Percentiles rank a stretch among this genome's conserved stretches.
Conservation (phyloP, 2,113 vertebrate genomes). For the Phylloscopus whistleri region DNA sequence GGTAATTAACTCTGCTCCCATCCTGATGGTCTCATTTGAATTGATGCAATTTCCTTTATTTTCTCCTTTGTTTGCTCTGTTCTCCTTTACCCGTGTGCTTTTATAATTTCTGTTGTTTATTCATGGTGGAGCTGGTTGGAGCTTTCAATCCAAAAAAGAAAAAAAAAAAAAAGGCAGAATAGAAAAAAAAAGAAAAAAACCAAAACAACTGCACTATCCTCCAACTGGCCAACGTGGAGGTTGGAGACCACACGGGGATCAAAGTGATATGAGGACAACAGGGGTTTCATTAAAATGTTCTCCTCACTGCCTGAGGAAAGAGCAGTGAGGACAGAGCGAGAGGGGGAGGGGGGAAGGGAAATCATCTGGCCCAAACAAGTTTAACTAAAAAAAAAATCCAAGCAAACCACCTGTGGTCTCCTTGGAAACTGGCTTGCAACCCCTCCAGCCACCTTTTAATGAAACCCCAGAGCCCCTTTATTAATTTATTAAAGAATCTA, state of each 20-base stretch:
- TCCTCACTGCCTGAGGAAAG: conserved; percentile 81
- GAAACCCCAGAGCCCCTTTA: conserved; percentile 91
- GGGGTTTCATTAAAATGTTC: conserved; percentile 91
- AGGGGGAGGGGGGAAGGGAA: conserved; percentile 76
- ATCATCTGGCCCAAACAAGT: conserved; percentile 89
- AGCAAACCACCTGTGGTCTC: conserved; percentile 91
- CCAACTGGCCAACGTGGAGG: conserved; percentile 76
- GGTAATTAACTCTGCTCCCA: conserved; percentile 62
- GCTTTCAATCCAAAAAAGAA: conserved; percentile 67
- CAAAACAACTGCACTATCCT: conserved; percentile 67
- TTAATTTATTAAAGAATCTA: conserved; percentile 92
- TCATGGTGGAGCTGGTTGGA: conserved; percentile 67
- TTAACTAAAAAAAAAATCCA: conserved; percentile 81
- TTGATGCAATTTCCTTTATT: conserved; percentile 60
- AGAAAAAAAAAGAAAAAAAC: background rate
- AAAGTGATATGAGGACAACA: conserved; percentile 87
- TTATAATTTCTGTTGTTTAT: conserved; percentile 76
- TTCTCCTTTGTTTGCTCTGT: conserved; percentile 74
- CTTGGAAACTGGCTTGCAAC: conserved; percentile 86
- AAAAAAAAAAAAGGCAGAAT: background rate
- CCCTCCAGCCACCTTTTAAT: conserved; percentile 96
- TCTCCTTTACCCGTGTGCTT: conserved; percentile 51
- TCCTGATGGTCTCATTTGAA: conserved; percentile 57
- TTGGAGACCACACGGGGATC: conserved; percentile 82
- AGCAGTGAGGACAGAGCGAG: conserved; percentile 78